Percentiles rank a stretch among this genome's conserved stretches.
Conservation (phyloP, 2,888 invertebrate genomes). For the Heliconius ethilla region DNA sequence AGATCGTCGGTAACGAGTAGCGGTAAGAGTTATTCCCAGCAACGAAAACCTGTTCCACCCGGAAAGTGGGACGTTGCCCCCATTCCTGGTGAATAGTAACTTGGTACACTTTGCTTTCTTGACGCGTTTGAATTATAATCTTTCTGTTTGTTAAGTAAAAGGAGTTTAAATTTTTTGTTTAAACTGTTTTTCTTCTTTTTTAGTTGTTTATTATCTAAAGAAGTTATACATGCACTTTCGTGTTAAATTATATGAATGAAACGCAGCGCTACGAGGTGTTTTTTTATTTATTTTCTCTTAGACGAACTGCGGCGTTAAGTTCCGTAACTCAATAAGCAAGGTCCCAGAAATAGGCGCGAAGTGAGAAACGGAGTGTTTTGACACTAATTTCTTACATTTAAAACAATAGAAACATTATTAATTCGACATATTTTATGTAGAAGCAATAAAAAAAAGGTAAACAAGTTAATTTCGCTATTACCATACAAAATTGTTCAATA, state of each 20-base stretch:
- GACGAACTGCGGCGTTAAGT: no score
- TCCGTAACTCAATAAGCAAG: no score
- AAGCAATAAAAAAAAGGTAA: constrained; percentile 1
- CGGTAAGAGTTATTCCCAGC: constrained; percentile 44
- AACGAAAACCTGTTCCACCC: constrained; percentile 65
- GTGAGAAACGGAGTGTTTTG: no score
- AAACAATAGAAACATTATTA: no score
- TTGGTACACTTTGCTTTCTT: constrained; percentile 58
- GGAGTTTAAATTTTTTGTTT: not conserved
- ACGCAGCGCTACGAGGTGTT: no score
- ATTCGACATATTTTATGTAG: not conserved
- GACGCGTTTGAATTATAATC: constrained; percentile 45
- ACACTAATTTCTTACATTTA: no score
- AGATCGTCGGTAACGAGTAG: constrained; percentile 45
- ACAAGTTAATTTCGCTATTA: not conserved
- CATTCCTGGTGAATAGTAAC: constrained; percentile 61
- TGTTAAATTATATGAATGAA: no score
- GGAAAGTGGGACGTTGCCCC: constrained; percentile 74
- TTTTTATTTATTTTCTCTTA: no score
- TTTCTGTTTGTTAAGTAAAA: constrained; percentile 31
- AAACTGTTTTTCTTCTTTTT: not conserved
- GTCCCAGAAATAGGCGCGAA: no score
- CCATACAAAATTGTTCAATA: not conserved
- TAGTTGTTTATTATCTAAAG: not conserved
- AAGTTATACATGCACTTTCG: not conserved